Percentiles rank a stretch among this genome's conserved stretches.
phyloP scores from a whole-genome alignment of 2,113 vertebrate genomes.

The Solenodon paradoxus region DNA sequence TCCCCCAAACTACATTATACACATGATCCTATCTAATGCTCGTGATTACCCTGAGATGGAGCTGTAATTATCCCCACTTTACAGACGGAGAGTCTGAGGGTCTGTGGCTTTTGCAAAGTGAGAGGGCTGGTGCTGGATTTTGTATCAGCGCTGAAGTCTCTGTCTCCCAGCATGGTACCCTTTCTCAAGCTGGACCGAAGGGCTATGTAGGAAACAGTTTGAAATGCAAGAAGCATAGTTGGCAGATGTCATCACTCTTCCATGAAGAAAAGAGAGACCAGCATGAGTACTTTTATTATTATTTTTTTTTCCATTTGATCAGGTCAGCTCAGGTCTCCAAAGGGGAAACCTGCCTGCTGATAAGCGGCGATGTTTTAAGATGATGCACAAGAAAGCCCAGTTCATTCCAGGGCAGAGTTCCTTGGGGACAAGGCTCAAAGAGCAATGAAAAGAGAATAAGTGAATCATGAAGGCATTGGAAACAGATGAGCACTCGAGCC shows the following conservation, averaged over 20 bases:
- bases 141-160: not conserved
- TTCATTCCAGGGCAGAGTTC: not conserved
- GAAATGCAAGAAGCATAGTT: constrained; percentile 37
- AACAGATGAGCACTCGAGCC: not conserved
- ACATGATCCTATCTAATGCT: not conserved
- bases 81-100: not conserved
- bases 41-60: not conserved
- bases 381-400: constrained; percentile 47
- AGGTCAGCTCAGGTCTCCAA: not conserved
- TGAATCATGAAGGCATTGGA: constrained; percentile 9
- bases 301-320: constrained; percentile 58
- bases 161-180: not conserved
- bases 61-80: not conserved
- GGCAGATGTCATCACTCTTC: constrained; percentile 30
- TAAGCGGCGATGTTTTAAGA: constrained; percentile 24
- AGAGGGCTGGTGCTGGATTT: not conserved
- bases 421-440: constrained; percentile 44
- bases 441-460: constrained; percentile 21
- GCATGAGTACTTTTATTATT: constrained; percentile 48
- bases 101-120: not conserved
- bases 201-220: constrained; percentile 31
- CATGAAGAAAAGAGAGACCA: constrained; percentile 50
- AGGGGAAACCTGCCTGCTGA: constrained; percentile 38
- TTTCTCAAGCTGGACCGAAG: not conserved
- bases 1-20: not conserved